A percentile compares a stretch with the other conserved stretches of the same genome.
Evolutionary conservation across 2,113 vertebrate species (phyloP).

Genomic region (Serinus canaria): DNA sequence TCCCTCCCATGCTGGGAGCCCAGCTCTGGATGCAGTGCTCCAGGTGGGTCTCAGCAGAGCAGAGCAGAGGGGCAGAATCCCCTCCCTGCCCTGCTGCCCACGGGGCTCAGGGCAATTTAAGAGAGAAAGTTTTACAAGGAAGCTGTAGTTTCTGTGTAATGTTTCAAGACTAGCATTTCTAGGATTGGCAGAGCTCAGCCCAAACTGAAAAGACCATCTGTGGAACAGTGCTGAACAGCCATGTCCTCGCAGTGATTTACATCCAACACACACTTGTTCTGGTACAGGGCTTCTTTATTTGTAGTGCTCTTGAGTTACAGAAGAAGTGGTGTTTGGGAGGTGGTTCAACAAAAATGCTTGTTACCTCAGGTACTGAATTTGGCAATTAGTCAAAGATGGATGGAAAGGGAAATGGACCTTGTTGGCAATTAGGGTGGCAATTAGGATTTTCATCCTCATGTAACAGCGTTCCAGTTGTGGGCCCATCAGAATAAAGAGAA

Average conservation of each 20-base stretch:
- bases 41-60: neutral
- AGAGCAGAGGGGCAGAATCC: neutral
- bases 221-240: neutral
- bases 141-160: neutral
- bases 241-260: neutral
- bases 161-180: neutral
- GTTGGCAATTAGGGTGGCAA: neutral
- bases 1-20: neutral
- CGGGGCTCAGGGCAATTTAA: rapidly evolving
- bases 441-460: neutral
- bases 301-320: neutral
- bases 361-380: neutral
- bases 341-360: neutral
- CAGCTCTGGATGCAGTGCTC: neutral
- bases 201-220: neutral
- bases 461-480: neutral
- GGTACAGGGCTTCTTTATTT: neutral
- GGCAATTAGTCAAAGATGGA: neutral
- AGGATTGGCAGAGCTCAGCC: neutral
- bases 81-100: neutral
- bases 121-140: neutral
- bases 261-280: neutral
- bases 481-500: neutral
- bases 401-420: neutral
- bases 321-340: neutral